A percentile compares a stretch with the other conserved stretches of the same genome.
phyloP scores from a whole-genome alignment of 2,113 vertebrate genomes.

The Cinclus cinclus region DNA sequence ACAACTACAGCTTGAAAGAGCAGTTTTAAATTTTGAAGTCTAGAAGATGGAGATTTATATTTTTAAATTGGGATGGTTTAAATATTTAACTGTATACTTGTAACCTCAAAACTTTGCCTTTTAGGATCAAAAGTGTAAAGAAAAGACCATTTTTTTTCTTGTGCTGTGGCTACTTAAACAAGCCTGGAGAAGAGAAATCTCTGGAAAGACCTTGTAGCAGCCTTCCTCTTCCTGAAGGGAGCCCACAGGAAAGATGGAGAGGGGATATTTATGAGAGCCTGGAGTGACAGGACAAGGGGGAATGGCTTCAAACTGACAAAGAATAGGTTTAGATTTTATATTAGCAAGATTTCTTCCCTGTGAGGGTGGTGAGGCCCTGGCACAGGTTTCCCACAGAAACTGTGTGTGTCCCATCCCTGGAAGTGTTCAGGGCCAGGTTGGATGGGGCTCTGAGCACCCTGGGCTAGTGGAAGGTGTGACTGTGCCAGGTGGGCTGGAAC shows the following conservation, averaged over 20 bases:
- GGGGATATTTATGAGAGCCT: not conserved
- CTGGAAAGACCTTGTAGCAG: not conserved
- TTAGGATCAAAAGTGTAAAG: not conserved
- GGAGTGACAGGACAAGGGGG: not conserved
- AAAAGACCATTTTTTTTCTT: not conserved
- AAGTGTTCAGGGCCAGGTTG: not conserved
- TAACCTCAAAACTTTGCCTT: not conserved
- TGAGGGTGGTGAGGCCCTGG: rapidly evolving
- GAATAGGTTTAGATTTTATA: rapidly evolving
- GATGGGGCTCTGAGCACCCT: not conserved
- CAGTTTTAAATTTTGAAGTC: not conserved
- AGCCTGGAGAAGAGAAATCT: not conserved
- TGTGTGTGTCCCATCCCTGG: not conserved
- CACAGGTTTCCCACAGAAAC: not conserved
- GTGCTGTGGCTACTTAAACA: not conserved
- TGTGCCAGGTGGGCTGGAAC: rapidly evolving
- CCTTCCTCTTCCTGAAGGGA: not conserved
- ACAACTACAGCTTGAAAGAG: not conserved
- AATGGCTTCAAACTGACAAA: not conserved
- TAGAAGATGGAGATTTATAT: not conserved
- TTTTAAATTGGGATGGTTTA: not conserved
- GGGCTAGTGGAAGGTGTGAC: rapidly evolving
- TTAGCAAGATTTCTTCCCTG: not conserved
- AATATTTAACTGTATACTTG: not conserved
- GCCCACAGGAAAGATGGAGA: not conserved